phyloP scores from a whole-genome alignment of 2,113 vertebrate species.

The Pedetes capensis region DNA sequence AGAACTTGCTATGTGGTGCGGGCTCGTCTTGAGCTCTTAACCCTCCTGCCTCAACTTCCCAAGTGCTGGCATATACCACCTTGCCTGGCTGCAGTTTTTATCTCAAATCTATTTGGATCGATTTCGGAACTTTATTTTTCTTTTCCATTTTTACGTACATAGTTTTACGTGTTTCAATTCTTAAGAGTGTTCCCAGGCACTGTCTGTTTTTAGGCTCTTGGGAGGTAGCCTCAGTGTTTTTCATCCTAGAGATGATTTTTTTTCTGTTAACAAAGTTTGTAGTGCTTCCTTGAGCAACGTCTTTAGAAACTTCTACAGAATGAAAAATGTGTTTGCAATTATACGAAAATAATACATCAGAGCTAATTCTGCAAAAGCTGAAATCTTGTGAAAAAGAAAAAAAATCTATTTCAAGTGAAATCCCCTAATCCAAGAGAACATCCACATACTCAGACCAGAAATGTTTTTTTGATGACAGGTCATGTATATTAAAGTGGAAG shows the following conservation, averaged over 20 bases:
- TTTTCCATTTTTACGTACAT: not conserved
- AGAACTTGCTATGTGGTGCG: too few relatives aligned
- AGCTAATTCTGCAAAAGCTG: conserved; percentile 41
- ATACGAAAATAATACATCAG: conserved; percentile 44
- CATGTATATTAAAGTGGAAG: not conserved
- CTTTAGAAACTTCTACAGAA: conserved; percentile 24
- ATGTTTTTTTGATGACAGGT: not conserved
- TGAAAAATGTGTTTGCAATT: conserved; percentile 34
- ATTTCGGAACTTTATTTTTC: conserved; percentile 19
- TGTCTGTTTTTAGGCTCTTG: not conserved
- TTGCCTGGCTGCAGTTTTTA: not conserved
- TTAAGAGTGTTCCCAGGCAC: not conserved
- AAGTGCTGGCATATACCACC: not conserved
- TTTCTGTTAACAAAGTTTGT: not conserved
- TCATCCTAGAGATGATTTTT: not conserved
- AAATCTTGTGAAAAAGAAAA: conserved; percentile 4
- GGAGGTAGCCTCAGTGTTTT: not conserved
- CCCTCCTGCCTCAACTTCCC: not conserved
- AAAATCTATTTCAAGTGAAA: conserved; percentile 3
- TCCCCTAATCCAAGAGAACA: not conserved
- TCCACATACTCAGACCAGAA: not conserved
- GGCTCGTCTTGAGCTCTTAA: not conserved
- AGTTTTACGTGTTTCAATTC: conserved; percentile 28
- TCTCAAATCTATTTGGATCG: not conserved
- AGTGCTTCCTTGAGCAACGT: not conserved